Evolutionary conservation across 2,888 invertebrate species (phyloP), one percentile per base, ranked within the genome.

Genomic region (Tiliacea aurago): DNA sequence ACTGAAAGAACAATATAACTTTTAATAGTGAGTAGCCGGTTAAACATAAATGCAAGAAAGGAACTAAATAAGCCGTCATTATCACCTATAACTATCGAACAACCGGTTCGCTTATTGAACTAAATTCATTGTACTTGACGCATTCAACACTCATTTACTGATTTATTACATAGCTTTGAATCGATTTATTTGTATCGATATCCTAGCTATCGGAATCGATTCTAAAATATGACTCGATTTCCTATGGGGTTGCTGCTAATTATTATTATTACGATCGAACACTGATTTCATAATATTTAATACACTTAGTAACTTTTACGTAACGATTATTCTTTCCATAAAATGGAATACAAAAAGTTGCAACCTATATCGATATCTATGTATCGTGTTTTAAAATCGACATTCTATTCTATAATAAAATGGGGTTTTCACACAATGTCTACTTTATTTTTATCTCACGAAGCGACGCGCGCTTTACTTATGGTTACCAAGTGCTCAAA

Each of bases 31-130:
- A 73, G 77, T 83, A 84, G 85, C 84, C 70, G 68, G 74, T 83
- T 73, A 72, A 20, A 84, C 41, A 86, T 94, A 95, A 95, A 95
- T 95, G 95, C 95, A 91, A 76, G 70, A 85, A 91, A 93, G 94
- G 93, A 95, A 93, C 94, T 91, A 89, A 89, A 83, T 56, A 86
- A 87, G 82, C 85, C 83, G 81, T 80, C 84, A 88, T 83, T 83
- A 76, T 81, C 41, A 70, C 78, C 83, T 89, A 89, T 69, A 87
- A 70, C 86, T 90, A 85, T 87, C 80, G 87, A 91, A 93, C 91
- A 91, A 91, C 88, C 87, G 73, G 73, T 89, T 87, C 79, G 81
- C 88, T 91, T 89, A 90, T 76, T 78, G 62, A 76, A 84, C 86
- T 90, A 91, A 85, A 87, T 90, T 90, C 88, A 92, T 94, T 93